Evolutionary conservation across 2,797 vertebrate genomes (phyloP).

Genomic region (Micropoecilia bifurca): DNA sequence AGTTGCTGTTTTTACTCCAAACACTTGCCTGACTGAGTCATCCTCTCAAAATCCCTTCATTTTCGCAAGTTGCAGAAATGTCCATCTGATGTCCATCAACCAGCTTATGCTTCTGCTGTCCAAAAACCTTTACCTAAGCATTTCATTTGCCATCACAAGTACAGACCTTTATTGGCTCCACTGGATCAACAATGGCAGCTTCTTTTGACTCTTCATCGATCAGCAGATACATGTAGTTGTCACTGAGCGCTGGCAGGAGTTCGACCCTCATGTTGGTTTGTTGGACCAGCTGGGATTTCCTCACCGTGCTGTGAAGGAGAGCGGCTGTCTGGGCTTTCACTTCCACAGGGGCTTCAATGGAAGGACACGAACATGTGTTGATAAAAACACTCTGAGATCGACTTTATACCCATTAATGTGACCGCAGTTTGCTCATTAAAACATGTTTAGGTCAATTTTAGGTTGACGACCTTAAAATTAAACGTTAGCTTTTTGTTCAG

Average conservation of each 20-base stretch:
- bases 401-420: background rate
- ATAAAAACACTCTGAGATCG: background rate
- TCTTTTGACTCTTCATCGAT: constrained; percentile 91
- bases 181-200: constrained; percentile 94
- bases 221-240: constrained; percentile 99
- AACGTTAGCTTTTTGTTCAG: background rate
- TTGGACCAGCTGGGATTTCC: constrained; percentile 78
- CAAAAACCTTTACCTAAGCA: background rate
- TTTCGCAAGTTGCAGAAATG: background rate
- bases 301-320: constrained; percentile 70
- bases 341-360: constrained; percentile 59
- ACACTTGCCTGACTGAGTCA: background rate
- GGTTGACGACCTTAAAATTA: background rate
- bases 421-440: background rate
- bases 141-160: background rate
- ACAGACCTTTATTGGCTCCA: constrained; percentile 92
- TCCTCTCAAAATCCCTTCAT: background rate
- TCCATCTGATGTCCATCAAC: background rate
- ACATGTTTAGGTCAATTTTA: background rate
- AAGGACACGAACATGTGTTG: constrained; percentile 1
- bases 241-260: constrained; percentile 91
- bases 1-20: background rate
- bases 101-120: background rate
- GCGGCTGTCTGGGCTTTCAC: constrained; percentile 62
- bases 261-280: constrained; percentile 91